Evolutionary conservation across 2,113 vertebrate genomes (phyloP).

Genomic region (Carollia perspicillata): DNA sequence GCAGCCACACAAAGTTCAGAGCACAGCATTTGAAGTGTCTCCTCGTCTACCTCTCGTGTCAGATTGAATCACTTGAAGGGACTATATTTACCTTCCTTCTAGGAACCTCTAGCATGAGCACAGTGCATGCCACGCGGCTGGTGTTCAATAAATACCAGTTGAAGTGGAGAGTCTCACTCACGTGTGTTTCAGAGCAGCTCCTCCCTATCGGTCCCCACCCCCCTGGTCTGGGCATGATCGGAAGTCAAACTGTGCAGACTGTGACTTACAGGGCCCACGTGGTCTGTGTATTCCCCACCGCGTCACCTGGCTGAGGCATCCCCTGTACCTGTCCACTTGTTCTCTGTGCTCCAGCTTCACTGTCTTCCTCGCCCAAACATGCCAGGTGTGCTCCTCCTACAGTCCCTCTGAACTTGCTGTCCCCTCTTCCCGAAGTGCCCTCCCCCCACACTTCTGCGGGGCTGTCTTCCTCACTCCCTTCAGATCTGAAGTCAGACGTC

Average conservation of each 20-base stretch:
- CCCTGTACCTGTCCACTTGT: accelerated
- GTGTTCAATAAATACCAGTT: neutral
- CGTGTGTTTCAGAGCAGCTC: accelerated
- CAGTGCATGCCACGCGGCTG: neutral
- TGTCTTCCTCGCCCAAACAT: too few species aligned
- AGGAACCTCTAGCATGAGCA: neutral
- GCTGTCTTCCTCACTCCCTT: neutral
- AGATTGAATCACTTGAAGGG: neutral
- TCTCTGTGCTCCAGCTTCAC: neutral
- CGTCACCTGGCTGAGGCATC: too few species aligned
- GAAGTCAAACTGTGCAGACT: neutral
- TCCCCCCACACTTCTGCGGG: neutral
- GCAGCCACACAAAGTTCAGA: neutral
- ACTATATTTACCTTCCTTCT: neutral
- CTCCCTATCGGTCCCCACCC: neutral
- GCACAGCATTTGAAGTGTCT: neutral
- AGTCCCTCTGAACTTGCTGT: accelerated
- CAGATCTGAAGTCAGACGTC: neutral
- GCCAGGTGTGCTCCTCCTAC: too few species aligned
- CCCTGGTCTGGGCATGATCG: neutral
- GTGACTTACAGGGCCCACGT: accelerated
- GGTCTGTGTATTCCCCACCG: too few species aligned
- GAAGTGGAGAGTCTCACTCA: neutral
- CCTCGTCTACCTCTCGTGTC: neutral
- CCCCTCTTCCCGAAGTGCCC: neutral